Conservation (phyloP, 2,797 vertebrate genomes). For the Crax fasciolata region DNA sequence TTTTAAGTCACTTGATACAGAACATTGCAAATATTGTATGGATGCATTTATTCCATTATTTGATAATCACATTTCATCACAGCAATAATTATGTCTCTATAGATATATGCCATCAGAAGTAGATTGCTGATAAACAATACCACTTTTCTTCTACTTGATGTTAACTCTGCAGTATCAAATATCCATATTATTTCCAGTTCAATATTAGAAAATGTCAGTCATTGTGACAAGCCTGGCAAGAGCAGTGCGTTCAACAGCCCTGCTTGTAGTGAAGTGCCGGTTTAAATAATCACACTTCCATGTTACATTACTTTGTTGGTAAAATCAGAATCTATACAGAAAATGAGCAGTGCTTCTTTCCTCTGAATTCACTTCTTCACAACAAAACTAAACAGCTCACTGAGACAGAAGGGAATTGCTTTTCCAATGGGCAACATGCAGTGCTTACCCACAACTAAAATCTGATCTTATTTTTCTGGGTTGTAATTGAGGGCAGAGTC, state of each 20-base stretch:
- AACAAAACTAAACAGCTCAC: constrained; percentile 64
- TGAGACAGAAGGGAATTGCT: constrained; percentile 51
- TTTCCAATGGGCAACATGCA: constrained; percentile 10
- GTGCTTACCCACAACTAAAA: constrained; percentile 38
- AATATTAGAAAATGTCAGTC: constrained; percentile 87
- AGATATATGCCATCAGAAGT: constrained; percentile 78
- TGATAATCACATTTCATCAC: constrained; percentile 79
- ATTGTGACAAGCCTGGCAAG: constrained; percentile 81
- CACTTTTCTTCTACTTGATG: constrained; percentile 81
- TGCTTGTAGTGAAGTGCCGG: constrained; percentile 72
- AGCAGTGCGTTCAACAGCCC: constrained; percentile 68
- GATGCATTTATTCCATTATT: constrained; percentile 79
- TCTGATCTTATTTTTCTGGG: constrained; percentile 47
- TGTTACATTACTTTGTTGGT: constrained; percentile 79
- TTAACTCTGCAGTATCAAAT: constrained; percentile 84
- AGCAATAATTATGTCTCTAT: constrained; percentile 81
- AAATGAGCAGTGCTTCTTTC: constrained; percentile 55
- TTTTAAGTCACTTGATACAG: constrained; percentile 72
- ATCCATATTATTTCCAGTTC: constrained; percentile 87
- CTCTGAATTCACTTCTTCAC: constrained; percentile 59
- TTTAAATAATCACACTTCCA: constrained; percentile 78
- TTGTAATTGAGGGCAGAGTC: constrained; percentile 60
- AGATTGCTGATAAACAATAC: constrained; percentile 85
- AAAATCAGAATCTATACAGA: constrained; percentile 74
- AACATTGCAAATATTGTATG: constrained; percentile 74